These are phyloP conservation scores for Aphaenogaster rudis DNA, from an alignment of 1,140 invertebrate species.

Conservation along the genomic window DNA sequence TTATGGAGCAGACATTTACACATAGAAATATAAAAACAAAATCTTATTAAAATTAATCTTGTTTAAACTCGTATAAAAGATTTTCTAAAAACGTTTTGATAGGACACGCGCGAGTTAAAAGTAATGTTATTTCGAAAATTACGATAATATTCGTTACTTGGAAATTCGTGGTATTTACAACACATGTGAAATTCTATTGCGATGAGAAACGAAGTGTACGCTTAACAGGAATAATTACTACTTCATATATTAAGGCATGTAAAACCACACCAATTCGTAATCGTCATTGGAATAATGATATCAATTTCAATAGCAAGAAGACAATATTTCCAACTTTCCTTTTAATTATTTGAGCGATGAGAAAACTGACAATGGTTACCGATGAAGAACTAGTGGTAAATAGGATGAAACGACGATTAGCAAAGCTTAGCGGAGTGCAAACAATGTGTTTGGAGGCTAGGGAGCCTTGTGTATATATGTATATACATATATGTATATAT, in stretches of 20 bases:
- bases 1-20: slow-evolving; percentile 85
- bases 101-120: slow-evolving; percentile 80
- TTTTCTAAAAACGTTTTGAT: slow-evolving; percentile 78
- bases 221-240: slow-evolving; percentile 64
- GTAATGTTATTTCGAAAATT: slow-evolving; percentile 71
- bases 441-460: slow-evolving; percentile 96
- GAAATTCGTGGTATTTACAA: slow-evolving; percentile 61
- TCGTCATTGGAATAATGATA: slow-evolving; percentile 70
- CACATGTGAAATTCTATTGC: slow-evolving; percentile 54
- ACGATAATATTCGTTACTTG: slow-evolving; percentile 55
- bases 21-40: slow-evolving; percentile 86
- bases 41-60: slow-evolving; percentile 81
- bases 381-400: slow-evolving; percentile 78
- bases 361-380: slow-evolving; percentile 75
- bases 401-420: slow-evolving; percentile 78
- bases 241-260: slow-evolving; percentile 73
- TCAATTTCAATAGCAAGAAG: slow-evolving; percentile 65
- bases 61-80: slow-evolving; percentile 83
- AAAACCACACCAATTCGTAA: slow-evolving; percentile 76
- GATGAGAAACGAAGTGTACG: slow-evolving; percentile 46
- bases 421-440: slow-evolving; percentile 91
- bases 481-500: slow-evolving; percentile 60
- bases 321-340: slow-evolving; percentile 57
- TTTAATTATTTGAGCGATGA: slow-evolving; percentile 68
- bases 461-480: slow-evolving; percentile 87